phyloP scores from a whole-genome alignment of 2,797 vertebrate genomes.

The Argyrosomus regius region DNA sequence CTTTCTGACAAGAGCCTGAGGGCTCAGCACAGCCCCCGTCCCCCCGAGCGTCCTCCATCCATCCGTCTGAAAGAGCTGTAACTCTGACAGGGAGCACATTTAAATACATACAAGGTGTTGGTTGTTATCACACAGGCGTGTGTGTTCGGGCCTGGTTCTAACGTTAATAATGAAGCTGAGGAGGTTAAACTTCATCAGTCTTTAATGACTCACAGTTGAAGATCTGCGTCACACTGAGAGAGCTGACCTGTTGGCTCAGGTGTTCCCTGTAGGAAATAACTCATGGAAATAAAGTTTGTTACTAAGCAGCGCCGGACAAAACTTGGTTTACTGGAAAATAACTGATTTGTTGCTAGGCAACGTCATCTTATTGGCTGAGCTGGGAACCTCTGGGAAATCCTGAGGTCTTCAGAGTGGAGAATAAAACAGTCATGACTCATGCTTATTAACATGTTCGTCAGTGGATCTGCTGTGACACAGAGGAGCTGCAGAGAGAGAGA shows the following conservation, averaged over 20 bases:
- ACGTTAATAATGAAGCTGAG: too few relatives aligned
- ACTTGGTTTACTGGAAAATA: conserved; percentile 40
- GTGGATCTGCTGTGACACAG: neutral
- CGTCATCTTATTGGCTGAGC: conserved; percentile 20
- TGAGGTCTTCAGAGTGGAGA: neutral
- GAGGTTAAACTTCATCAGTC: too few relatives aligned
- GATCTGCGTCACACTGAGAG: neutral
- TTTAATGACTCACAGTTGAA: too few relatives aligned
- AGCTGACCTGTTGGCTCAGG: conserved; percentile 22
- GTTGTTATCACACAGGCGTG: too few relatives aligned
- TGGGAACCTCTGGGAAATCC: neutral
- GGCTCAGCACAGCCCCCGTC: neutral
- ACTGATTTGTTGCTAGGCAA: conserved; percentile 55
- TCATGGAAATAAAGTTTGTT: conserved; percentile 53
- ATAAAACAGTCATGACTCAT: conserved; percentile 4
- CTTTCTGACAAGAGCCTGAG: conserved; percentile 35
- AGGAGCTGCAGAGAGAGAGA: neutral
- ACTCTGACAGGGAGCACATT: conserved; percentile 25
- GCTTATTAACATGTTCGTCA: conserved; percentile 10
- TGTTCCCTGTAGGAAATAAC: conserved; percentile 23
- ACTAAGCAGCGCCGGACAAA: conserved; percentile 44
- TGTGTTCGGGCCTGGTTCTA: too few relatives aligned
- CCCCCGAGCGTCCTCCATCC: neutral
- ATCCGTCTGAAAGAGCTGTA: conserved; percentile 37
- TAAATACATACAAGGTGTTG: neutral